phyloP scores from a whole-genome alignment of 2,113 vertebrate species.

The Solenodon paradoxus region DNA sequence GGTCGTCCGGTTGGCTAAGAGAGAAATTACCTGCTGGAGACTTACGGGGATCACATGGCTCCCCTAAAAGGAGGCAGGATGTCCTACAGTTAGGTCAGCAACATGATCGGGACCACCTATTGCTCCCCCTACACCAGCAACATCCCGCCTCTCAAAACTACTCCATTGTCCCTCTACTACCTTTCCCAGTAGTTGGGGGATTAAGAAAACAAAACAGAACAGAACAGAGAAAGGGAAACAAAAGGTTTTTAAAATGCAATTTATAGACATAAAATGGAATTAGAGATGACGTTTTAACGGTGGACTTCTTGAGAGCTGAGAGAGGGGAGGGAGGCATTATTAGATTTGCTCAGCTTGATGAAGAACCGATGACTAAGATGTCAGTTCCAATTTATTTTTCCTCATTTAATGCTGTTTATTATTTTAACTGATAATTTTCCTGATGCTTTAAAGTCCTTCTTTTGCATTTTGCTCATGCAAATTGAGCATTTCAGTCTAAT shows the following conservation, averaged over 20 bases:
- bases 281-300: constrained; percentile 62
- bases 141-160: background rate
- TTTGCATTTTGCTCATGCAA: constrained; percentile 59
- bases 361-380: constrained; percentile 52
- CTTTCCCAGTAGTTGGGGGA: background rate
- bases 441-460: constrained; percentile 46
- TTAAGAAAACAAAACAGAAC: background rate
- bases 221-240: constrained; percentile 30
- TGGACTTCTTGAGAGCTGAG: constrained; percentile 63
- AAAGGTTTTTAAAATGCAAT: constrained; percentile 66
- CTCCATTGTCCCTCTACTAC: background rate
- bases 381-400: constrained; percentile 67
- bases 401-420: constrained; percentile 61
- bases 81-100: background rate
- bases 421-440: constrained; percentile 69
- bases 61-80: constrained; percentile 17
- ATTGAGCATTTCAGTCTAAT: constrained; percentile 51
- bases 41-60: background rate
- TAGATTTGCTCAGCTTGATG: constrained; percentile 73
- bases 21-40: constrained; percentile 44
- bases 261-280: constrained; percentile 59
- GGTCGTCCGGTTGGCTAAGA: constrained; percentile 54
- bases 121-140: background rate
- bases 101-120: background rate
- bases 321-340: constrained; percentile 55